Base-by-base conservation (phyloP, 2,888 invertebrate genomes). In the Cordylochernes scorpioides region DNA sequence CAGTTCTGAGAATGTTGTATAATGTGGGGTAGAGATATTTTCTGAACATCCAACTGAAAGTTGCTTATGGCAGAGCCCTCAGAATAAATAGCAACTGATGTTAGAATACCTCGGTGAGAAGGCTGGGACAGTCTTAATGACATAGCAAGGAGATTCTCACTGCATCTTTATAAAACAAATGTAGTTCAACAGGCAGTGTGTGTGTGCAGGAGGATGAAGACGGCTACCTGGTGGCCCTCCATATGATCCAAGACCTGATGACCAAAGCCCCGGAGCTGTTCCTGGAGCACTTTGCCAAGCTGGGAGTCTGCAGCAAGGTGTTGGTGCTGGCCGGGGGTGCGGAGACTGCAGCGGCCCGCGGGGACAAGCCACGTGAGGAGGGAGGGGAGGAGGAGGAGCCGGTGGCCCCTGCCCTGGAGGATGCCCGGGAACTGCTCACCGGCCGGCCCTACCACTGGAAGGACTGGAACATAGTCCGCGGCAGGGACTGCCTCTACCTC, bases 141-240 rank as follows among this genome's bases (percentile, higher is more conserved):
- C n/a, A n/a, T n/a, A n/a, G n/a, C n/a, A n/a, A n/a, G n/a, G n/a
- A n/a, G n/a, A n/a, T n/a, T n/a, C n/a, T n/a, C n/a, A n/a, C n/a
- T n/a, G n/a, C n/a, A n/a, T n/a, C n/a, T n/a, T n/a, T n/a, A n/a
- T n/a, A n/a, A n/a, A n/a, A n/a, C n/a, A n/a, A n/a, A n/a, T n/a
- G n/a, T n/a, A n/a, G n/a, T n/a, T n/a, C n/a, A n/a, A n/a, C n/a
- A n/a, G n/a, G n/a, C n/a, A n/a, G n/a, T n/a, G n/a, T n/a, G n/a
- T n/a, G n/a, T n/a, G n/a, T n/a, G 28, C 52, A 86, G 78, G 91
- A 94, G 46, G 91, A 94, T 51, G 86, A 91, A 51, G 94, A 94
- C 50, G 86, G 86, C 1, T 88, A 91, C 51, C 61, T 86, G 36
- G 72, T 84, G 24, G 82, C 82, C 31, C 60, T 94, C 31, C 72